Evolutionary conservation across 2,797 vertebrate genomes (phyloP).

Genomic region (Danio jaintianensis): DNA sequence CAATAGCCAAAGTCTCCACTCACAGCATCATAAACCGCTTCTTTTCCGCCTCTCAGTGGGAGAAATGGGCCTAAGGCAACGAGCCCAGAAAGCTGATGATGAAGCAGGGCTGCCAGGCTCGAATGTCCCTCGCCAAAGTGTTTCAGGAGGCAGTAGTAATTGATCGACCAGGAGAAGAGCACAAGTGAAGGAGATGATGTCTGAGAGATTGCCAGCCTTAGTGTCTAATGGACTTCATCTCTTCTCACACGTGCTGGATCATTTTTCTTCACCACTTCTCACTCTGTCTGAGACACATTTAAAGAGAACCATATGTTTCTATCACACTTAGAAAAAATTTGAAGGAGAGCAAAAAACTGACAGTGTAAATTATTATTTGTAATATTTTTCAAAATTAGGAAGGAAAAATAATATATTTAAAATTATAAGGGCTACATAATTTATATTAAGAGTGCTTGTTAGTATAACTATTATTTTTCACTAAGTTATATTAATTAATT

Average conservation of each 20-base stretch:
- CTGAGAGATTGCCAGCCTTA: slow-evolving; percentile 59
- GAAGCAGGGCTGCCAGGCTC: slow-evolving; percentile 57
- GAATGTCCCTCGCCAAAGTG: slow-evolving; percentile 61
- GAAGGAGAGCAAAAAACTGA: background rate
- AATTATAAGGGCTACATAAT: too few species aligned
- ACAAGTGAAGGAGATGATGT: slow-evolving; percentile 60
- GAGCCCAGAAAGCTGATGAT: slow-evolving; percentile 62
- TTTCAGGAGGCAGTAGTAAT: slow-evolving; percentile 63
- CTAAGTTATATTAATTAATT: too few species aligned
- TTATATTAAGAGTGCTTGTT: too few species aligned
- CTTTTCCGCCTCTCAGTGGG: slow-evolving; percentile 46
- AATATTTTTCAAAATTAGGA: too few species aligned
- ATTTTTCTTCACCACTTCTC: slow-evolving; percentile 47
- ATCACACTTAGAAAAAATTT: background rate
- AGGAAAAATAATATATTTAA: too few species aligned
- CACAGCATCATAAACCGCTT: slow-evolving; percentile 45
- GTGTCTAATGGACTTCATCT: slow-evolving; percentile 57
- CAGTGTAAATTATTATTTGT: background rate
- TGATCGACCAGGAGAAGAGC: slow-evolving; percentile 58
- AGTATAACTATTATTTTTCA: too few species aligned
- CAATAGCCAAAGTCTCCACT: slow-evolving; percentile 37
- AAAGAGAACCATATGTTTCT: background rate
- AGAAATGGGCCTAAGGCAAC: slow-evolving; percentile 55
- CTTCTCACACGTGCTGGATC: slow-evolving; percentile 35
- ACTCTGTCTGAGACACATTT: slow-evolving; percentile 13